Evolutionary conservation across 2,888 invertebrate genomes (phyloP).

Genomic region (Listrodromus nycthemerus): DNA sequence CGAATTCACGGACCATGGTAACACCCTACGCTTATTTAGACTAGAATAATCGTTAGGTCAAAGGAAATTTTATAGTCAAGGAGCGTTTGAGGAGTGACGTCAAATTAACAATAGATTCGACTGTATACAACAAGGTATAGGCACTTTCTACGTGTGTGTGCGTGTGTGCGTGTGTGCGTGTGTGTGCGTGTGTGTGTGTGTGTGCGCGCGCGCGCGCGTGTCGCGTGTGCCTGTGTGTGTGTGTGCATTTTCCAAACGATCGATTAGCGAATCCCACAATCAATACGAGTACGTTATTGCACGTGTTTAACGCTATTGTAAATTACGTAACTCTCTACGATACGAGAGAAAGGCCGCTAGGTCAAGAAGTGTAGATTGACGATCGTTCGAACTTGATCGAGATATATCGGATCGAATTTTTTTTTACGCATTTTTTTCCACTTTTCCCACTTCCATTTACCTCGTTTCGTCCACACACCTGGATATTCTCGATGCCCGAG

Average conservation of each 20-base stretch:
- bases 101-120: conserved; percentile 46
- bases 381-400: conserved; percentile 42
- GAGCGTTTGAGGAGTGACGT: conserved; percentile 4
- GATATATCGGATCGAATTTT: conserved; percentile 32
- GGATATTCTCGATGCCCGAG: conserved; percentile 3
- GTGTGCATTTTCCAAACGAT: conserved; percentile 30
- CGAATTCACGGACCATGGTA: conserved; percentile 73
- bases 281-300: conserved; percentile 61
- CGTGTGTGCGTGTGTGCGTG: too few relatives aligned
- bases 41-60: conserved; percentile 67
- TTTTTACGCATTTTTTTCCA: neutral
- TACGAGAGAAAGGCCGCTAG: conserved; percentile 70
- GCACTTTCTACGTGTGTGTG: conserved; percentile 81
- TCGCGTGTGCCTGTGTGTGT: too few relatives aligned
- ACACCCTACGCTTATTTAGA: conserved; percentile 70
- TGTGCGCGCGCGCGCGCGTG: too few relatives aligned
- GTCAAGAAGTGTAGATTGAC: conserved; percentile 59
- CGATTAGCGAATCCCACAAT: conserved; percentile 39
- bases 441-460: neutral
- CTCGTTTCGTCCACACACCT: neutral
- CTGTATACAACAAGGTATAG: conserved; percentile 75
- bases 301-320: conserved; percentile 58
- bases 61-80: conserved; percentile 34
- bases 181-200: too few relatives aligned
- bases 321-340: conserved; percentile 61